These are phyloP conservation scores for Trichonephila clavata DNA, from an alignment of 1,140 invertebrate genomes.

Conservation along the genomic window DNA sequence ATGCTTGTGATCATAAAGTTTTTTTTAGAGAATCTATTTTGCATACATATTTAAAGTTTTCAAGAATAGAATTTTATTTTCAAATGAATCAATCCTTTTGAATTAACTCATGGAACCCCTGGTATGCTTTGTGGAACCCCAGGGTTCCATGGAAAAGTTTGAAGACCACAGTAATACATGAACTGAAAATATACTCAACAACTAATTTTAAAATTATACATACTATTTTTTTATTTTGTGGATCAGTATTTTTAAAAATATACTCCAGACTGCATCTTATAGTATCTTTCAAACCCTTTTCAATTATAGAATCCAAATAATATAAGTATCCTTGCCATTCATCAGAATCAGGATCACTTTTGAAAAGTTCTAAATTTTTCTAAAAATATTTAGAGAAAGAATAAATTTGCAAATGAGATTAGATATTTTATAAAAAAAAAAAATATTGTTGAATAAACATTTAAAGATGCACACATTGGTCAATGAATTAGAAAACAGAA, in stretches of 20 bases:
- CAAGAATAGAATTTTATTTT: no score
- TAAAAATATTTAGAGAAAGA: background rate
- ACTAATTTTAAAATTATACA: background rate
- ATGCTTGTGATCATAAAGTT: no score
- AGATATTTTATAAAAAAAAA: background rate
- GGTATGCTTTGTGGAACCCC: no score
- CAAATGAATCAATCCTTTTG: no score
- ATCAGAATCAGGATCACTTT: constrained; percentile 16
- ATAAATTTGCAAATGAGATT: background rate
- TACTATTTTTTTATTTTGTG: constrained; percentile 49
- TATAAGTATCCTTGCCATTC: constrained; percentile 37
- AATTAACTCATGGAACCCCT: no score
- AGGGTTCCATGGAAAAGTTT: no score
- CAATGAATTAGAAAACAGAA: no score
- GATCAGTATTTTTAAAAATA: constrained; percentile 56
- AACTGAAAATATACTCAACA: no score
- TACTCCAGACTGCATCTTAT: constrained; percentile 54
- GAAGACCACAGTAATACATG: no score
- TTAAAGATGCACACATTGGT: no score
- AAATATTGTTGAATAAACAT: background rate
- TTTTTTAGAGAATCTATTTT: no score
- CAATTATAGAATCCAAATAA: constrained; percentile 50
- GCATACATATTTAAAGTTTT: no score
- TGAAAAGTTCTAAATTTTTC: constrained; percentile 55
- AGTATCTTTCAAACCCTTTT: constrained; percentile 46